Percentiles rank a stretch among this genome's conserved stretches.
Evolutionary conservation across 2,113 vertebrate species (phyloP).

Genomic region (Capreolus pygargus): DNA sequence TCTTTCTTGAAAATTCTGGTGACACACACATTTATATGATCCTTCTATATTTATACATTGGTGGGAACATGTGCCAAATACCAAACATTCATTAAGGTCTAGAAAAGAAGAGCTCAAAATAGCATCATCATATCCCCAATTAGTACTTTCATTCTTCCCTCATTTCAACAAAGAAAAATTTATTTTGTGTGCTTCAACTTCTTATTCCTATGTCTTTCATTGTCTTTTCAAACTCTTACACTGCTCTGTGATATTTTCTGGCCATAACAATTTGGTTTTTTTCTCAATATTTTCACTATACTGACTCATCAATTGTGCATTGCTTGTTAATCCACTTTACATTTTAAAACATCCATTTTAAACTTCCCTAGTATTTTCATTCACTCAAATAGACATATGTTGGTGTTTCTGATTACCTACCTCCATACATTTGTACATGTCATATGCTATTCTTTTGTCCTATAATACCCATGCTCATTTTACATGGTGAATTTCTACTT

Average conservation of each 20-base stretch:
- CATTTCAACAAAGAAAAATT: background rate
- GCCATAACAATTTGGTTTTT: background rate
- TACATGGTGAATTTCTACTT: background rate
- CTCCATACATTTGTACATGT: background rate
- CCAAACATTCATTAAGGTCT: slow-evolving; percentile 96
- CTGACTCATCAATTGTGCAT: background rate
- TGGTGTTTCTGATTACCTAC: background rate
- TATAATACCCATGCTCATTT: background rate
- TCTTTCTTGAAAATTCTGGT: slow-evolving; percentile 92
- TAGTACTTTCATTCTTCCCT: background rate
- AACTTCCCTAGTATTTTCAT: background rate
- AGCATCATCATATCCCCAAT: background rate
- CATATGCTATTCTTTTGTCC: background rate
- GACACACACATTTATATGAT: slow-evolving; percentile 94
- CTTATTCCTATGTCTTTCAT: background rate
- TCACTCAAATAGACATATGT: background rate
- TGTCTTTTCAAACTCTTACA: background rate
- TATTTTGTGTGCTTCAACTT: background rate
- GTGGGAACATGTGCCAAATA: slow-evolving; percentile 94
- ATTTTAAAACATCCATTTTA: background rate
- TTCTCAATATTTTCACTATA: background rate
- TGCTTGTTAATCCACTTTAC: background rate
- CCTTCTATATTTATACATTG: slow-evolving; percentile 94
- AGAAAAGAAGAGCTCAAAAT: slow-evolving; percentile 42
- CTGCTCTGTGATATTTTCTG: background rate